Evolutionary conservation across 2,797 vertebrate species (phyloP).

Genomic region (Pantherophis alleghaniensis): DNA sequence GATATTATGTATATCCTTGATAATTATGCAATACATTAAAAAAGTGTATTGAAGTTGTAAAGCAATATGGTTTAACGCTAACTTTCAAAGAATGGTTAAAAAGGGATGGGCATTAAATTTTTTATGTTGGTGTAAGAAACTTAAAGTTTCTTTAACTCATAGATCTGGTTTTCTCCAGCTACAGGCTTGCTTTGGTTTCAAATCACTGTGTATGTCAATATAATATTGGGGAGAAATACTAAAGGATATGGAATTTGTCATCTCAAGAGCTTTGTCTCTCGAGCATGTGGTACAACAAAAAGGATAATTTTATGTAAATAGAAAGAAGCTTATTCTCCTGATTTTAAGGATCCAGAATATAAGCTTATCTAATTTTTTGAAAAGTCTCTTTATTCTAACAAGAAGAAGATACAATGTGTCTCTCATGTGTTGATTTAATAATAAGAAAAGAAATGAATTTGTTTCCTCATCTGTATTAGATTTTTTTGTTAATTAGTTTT

Average conservation of each 20-base stretch:
- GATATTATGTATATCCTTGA: neutral
- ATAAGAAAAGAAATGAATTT: neutral
- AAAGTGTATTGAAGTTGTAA: neutral
- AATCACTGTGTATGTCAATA: neutral
- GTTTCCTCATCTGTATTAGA: neutral
- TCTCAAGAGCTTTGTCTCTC: neutral
- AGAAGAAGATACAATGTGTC: neutral
- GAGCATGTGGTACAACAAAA: neutral
- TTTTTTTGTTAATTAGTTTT: neutral
- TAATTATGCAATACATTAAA: neutral
- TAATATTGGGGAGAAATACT: neutral
- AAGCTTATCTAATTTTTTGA: neutral
- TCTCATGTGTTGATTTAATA: neutral
- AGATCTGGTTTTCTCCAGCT: neutral
- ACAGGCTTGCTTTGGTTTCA: neutral
- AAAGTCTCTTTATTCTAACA: neutral
- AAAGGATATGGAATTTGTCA: neutral
- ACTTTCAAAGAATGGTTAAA: neutral
- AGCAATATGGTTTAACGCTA: neutral
- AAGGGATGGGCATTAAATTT: neutral
- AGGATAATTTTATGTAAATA: neutral
- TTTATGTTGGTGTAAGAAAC: neutral
- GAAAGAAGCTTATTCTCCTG: neutral
- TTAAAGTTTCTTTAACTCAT: neutral
- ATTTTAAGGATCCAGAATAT: neutral